Evolutionary conservation across 2,888 invertebrate species (phyloP).

Genomic region (Synergus laeviventris): DNA sequence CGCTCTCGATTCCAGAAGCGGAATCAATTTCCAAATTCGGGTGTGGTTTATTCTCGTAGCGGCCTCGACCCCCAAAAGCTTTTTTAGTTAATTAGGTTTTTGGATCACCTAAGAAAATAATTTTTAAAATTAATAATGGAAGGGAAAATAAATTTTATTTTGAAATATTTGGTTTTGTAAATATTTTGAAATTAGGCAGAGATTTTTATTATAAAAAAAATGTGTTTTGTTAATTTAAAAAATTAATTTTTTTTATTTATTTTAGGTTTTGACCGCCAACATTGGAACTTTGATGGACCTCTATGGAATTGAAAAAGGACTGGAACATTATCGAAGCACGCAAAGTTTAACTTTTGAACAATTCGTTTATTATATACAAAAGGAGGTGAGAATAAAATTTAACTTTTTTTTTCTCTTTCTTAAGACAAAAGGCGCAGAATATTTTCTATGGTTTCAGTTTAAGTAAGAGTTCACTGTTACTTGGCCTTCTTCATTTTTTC

Average conservation of each 20-base stretch:
- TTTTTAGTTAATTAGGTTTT: background rate
- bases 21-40: slow-evolving; percentile 43
- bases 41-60: slow-evolving; percentile 45
- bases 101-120: background rate
- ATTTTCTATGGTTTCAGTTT: background rate
- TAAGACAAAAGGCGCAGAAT: background rate
- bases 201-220: background rate
- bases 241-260: background rate
- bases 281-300: slow-evolving; percentile 87
- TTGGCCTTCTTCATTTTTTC: slow-evolving; percentile 4
- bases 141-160: background rate
- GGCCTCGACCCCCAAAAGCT: slow-evolving; percentile 7
- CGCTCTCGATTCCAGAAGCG: background rate
- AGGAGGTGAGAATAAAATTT: slow-evolving; percentile 79
- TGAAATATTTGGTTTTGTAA: background rate
- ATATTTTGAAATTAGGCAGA: background rate
- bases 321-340: slow-evolving; percentile 86
- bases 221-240: slow-evolving; percentile 19
- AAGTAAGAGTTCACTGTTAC: background rate
- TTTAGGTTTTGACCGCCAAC: slow-evolving; percentile 88
- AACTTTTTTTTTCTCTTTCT: background rate
- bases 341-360: slow-evolving; percentile 84
- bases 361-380: slow-evolving; percentile 85
- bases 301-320: slow-evolving; percentile 87
- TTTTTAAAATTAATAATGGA: background rate